Evolutionary conservation across 2,888 invertebrate genomes (phyloP).

Genomic region (Melanostoma scalare): DNA sequence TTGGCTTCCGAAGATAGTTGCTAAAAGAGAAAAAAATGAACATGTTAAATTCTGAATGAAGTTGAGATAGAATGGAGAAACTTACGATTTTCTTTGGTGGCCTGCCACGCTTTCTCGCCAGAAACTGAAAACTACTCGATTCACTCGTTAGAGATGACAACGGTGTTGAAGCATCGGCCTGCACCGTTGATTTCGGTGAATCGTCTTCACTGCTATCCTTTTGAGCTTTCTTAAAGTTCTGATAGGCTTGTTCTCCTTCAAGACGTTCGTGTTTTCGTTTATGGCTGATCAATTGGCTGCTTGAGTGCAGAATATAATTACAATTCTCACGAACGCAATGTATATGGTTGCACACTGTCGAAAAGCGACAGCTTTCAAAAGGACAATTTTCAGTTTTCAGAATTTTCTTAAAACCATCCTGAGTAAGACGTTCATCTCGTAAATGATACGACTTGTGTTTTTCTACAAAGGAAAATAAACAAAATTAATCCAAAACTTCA

Average conservation of each 20-base stretch:
- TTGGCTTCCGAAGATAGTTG: constrained; percentile 46
- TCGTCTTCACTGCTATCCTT: constrained; percentile 78
- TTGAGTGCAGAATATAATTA: constrained; percentile 97
- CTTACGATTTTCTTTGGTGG: constrained; percentile 81
- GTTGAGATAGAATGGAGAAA: constrained; percentile 2
- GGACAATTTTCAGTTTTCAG: constrained; percentile 98
- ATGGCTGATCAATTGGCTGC: constrained; percentile 97
- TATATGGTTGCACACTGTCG: constrained; percentile 97
- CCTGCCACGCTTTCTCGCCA: constrained; percentile 80
- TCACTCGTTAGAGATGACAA: constrained; percentile 80
- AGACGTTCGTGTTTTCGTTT: constrained; percentile 98
- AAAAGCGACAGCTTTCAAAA: constrained; percentile 95
- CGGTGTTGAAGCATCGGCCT: constrained; percentile 77
- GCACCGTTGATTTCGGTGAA: constrained; percentile 73
- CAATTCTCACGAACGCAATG: constrained; percentile 98
- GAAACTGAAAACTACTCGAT: constrained; percentile 75
- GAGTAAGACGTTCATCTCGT: constrained; percentile 96
- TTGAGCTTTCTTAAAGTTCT: constrained; percentile 78
- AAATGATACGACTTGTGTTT: constrained; percentile 99
- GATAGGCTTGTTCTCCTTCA: constrained; percentile 88
- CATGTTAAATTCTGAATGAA: background rate
- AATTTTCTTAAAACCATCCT: constrained; percentile 99
- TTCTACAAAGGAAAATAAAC: constrained; percentile 84
- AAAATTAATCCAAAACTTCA: background rate
- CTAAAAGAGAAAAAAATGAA: constrained; percentile 22